phyloP scores from a whole-genome alignment of 2,797 vertebrate species.

The Cynopterus sphinx region DNA sequence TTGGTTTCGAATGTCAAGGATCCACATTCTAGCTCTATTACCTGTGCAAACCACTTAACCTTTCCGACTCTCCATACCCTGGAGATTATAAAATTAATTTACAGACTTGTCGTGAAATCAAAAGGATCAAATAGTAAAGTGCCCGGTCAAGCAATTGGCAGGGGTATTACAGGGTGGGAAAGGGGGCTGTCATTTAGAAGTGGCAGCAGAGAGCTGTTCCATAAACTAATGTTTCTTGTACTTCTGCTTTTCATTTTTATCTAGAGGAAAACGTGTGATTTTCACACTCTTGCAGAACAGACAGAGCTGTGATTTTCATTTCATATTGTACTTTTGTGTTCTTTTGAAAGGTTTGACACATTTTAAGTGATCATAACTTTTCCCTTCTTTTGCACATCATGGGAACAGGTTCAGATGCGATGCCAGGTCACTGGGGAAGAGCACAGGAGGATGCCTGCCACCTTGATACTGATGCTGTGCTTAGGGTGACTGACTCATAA shows the following conservation, averaged over 20 bases:
- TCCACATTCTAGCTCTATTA: background rate
- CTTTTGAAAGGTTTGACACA: background rate
- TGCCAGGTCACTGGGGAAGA: background rate
- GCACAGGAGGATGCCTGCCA: fast-evolving
- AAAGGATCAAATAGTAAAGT: background rate
- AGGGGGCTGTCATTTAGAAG: background rate
- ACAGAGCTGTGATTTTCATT: background rate
- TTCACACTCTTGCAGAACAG: conserved; percentile 15
- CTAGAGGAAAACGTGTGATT: background rate
- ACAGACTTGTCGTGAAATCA: background rate
- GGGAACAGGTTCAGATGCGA: background rate
- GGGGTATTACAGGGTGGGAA: background rate
- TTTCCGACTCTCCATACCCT: background rate
- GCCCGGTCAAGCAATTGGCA: background rate
- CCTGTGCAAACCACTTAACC: background rate
- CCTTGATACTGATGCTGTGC: fast-evolving
- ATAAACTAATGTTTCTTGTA: background rate
- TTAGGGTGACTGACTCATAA: background rate
- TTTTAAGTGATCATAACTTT: background rate
- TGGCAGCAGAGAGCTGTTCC: background rate
- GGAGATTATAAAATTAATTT: background rate
- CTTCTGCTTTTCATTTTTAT: background rate
- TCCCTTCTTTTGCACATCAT: background rate
- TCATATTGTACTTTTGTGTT: background rate
- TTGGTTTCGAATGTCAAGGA: background rate